Evolutionary conservation across 2,888 invertebrate species (phyloP).

Genomic region (Platynereis dumerilii): DNA sequence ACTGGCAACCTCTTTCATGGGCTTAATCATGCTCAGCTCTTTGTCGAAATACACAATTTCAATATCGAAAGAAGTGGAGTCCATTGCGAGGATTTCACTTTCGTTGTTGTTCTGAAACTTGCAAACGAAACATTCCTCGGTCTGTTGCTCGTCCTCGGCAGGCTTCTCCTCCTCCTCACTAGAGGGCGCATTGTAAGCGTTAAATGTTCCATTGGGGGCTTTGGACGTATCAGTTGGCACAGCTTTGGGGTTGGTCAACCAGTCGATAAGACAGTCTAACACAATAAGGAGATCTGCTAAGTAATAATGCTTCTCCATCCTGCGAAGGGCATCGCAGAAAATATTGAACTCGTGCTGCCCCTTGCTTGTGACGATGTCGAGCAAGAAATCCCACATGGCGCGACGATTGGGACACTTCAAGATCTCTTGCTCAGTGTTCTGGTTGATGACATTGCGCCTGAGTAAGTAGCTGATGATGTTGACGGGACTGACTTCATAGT

Average conservation of each 20-base stretch:
- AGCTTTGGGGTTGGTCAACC: constrained; percentile 8
- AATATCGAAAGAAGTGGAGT: constrained; percentile 48
- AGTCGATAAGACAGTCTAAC: constrained; percentile 49
- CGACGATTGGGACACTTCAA: constrained; percentile 13
- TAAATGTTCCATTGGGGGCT: not conserved
- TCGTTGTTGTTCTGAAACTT: constrained; percentile 27
- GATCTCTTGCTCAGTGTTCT: constrained; percentile 18
- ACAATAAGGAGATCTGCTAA: constrained; percentile 50
- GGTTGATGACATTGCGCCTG: constrained; percentile 17
- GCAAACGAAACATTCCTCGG: constrained; percentile 1
- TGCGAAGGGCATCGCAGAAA: constrained; percentile 51
- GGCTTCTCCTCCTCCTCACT: not conserved
- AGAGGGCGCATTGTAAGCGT: not conserved
- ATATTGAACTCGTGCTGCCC: constrained; percentile 39
- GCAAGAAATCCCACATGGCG: constrained; percentile 26
- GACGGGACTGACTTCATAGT: constrained; percentile 29
- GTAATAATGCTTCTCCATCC: constrained; percentile 41
- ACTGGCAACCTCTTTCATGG: constrained; percentile 52
- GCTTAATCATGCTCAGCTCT: constrained; percentile 47
- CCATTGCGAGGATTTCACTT: constrained; percentile 40
- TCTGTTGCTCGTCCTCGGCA: not conserved
- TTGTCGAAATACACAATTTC: constrained; percentile 53
- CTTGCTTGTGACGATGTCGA: constrained; percentile 33
- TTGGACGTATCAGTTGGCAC: constrained; percentile 5
- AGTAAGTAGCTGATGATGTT: constrained; percentile 27